Percentiles rank a stretch among this genome's conserved stretches.
phyloP scores from a whole-genome alignment of 1,140 invertebrate genomes.

The Tachypleus tridentatus region DNA sequence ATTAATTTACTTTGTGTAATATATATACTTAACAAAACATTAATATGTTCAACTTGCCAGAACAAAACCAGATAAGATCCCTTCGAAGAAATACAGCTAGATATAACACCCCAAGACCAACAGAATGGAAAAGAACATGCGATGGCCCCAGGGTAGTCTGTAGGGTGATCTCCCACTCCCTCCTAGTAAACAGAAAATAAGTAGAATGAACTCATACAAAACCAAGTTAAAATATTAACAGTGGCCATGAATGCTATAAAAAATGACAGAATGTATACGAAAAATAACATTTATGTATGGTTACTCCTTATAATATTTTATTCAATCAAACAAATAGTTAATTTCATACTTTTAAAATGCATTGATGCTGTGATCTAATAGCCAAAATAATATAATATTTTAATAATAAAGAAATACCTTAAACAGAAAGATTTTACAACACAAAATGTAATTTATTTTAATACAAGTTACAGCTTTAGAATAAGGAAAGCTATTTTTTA shows the following conservation, averaged over 20 bases:
- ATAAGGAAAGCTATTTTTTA: no score
- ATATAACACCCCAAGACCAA: constrained; percentile 69
- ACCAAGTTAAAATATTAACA: no score
- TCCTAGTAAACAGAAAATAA: constrained; percentile 41
- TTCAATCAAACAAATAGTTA: not conserved
- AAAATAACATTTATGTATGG: constrained; percentile 6
- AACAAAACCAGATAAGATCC: constrained; percentile 90
- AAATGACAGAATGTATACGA: constrained; percentile 8
- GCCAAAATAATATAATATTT: no score
- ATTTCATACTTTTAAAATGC: not conserved
- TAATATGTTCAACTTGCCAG: constrained; percentile 21
- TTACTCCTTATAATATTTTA: constrained; percentile 3
- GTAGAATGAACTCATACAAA: no score
- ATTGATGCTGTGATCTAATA: no score
- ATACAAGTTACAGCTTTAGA: no score
- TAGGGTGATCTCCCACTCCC: constrained; percentile 79
- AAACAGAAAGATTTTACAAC: no score
- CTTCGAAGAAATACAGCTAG: constrained; percentile 70
- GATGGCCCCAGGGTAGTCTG: constrained; percentile 84
- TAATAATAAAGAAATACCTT: no score
- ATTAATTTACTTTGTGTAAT: no score
- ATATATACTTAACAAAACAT: no score
- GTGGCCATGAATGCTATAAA: not conserved
- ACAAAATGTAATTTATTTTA: no score
- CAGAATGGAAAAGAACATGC: constrained; percentile 71